These are phyloP conservation scores for Sesamia inferens DNA, from an alignment of 2,888 invertebrate species.

Conservation along the genomic window DNA sequence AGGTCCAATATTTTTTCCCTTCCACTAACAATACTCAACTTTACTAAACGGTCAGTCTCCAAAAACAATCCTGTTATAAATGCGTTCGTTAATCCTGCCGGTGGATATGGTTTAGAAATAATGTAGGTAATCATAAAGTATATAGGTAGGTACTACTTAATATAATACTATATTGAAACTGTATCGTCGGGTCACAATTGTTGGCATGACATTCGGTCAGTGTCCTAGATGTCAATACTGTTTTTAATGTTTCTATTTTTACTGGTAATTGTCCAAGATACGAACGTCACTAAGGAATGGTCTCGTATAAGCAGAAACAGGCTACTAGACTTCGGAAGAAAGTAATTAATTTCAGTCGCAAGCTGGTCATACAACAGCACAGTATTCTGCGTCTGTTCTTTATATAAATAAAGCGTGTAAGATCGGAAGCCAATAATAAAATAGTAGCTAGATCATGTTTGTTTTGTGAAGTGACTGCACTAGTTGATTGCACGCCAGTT, in stretches of 20 bases:
- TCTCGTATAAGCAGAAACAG: slow-evolving; percentile 69
- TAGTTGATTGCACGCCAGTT: slow-evolving; percentile 56
- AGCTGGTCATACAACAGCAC: slow-evolving; percentile 78
- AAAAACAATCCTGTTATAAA: no score
- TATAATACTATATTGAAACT: slow-evolving; percentile 48
- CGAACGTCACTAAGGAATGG: slow-evolving; percentile 79
- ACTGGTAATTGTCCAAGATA: slow-evolving; percentile 87
- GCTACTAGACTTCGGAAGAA: slow-evolving; percentile 78
- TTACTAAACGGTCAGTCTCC: no score
- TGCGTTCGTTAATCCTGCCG: no score
- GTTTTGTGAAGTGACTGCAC: slow-evolving; percentile 70
- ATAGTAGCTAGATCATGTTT: slow-evolving; percentile 65
- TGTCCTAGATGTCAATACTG: slow-evolving; percentile 86
- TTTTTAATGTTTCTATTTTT: slow-evolving; percentile 84
- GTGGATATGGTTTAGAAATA: slow-evolving; percentile 2
- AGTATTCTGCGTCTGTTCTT: slow-evolving; percentile 79
- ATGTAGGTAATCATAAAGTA: background rate
- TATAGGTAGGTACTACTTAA: slow-evolving; percentile 8
- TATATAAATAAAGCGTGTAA: slow-evolving; percentile 74
- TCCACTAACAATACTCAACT: no score
- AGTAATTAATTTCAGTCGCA: slow-evolving; percentile 85
- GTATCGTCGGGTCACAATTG: slow-evolving; percentile 70
- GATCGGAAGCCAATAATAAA: slow-evolving; percentile 77
- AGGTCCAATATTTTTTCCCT: no score
- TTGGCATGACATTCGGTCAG: slow-evolving; percentile 86